These are phyloP conservation scores for Lycia hirtaria DNA, from an alignment of 2,888 invertebrate species.

Conservation along the genomic window DNA sequence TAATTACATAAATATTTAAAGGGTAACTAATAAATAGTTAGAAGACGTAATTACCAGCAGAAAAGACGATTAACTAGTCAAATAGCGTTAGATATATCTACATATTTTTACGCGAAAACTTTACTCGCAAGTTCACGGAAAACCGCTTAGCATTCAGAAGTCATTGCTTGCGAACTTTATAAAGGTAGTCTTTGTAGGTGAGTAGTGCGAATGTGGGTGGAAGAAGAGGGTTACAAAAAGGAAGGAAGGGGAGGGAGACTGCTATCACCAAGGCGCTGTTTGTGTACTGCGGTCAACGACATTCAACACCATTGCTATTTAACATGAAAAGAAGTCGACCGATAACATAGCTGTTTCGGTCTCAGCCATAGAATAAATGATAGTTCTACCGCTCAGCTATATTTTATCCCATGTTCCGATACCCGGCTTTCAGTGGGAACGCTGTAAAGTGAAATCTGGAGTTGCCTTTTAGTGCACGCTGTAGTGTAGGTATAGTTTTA, in stretches of 20 bases:
- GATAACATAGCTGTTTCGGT: conserved; percentile 51
- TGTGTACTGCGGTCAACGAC: conserved; percentile 71
- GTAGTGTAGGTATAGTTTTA: neutral
- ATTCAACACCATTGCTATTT: conserved; percentile 68
- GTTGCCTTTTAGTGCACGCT: conserved; percentile 7
- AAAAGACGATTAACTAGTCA: conserved; percentile 1
- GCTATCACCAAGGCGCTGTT: conserved; percentile 54
- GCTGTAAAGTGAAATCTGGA: conserved; percentile 11
- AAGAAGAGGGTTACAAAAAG: conserved; percentile 12
- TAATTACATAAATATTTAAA: neutral
- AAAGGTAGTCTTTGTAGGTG: conserved; percentile 43
- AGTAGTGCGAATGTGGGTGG: conserved; percentile 33
- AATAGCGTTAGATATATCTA: conserved; percentile 32
- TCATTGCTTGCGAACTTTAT: conserved; percentile 67
- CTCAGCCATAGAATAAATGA: conserved; percentile 45
- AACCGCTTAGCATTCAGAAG: conserved; percentile 67
- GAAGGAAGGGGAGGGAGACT: conserved; percentile 31
- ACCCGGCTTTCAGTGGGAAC: conserved; percentile 5
- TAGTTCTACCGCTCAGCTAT: conserved; percentile 42
- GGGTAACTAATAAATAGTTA: neutral
- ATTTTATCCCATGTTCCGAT: conserved; percentile 51
- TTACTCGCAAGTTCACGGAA: conserved; percentile 56
- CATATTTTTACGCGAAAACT: conserved; percentile 41
- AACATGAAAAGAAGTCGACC: conserved; percentile 70
- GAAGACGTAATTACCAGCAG: neutral